phyloP scores from a whole-genome alignment of 2,797 vertebrate genomes.

The Gobionotothen gibberifrons region DNA sequence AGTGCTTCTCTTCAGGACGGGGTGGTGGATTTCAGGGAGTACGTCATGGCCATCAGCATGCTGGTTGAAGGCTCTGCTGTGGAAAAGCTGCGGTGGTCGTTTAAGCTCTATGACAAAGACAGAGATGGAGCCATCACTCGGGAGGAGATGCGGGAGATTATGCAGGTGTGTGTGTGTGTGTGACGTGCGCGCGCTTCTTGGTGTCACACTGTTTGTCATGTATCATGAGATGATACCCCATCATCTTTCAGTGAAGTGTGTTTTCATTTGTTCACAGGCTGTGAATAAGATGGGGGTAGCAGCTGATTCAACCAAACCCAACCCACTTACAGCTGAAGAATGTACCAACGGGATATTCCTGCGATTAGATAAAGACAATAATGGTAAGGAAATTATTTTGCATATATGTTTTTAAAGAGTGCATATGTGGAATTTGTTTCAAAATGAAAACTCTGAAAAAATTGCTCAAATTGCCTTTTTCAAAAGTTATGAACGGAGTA shows the following conservation, averaged over 20 bases:
- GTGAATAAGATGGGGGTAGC: conserved; percentile 83
- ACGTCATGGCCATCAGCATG: conserved; percentile 81
- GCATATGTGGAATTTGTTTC: background rate
- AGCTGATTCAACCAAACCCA: conserved; percentile 73
- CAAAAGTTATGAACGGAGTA: too few relatives aligned
- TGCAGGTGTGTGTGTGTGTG: conserved; percentile 64
- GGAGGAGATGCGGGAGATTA: conserved; percentile 83
- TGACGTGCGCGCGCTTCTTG: conserved; percentile 36
- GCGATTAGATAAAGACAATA: conserved; percentile 85
- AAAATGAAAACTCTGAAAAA: background rate
- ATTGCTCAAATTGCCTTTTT: background rate
- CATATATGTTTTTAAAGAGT: background rate
- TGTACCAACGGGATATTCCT: conserved; percentile 84
- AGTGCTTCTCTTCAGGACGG: conserved; percentile 64
- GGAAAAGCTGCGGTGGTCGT: conserved; percentile 84
- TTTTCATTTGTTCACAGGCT: conserved; percentile 66
- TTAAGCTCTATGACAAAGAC: conserved; percentile 83
- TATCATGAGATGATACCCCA: background rate
- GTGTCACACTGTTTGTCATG: background rate
- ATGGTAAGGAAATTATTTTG: conserved; percentile 69
- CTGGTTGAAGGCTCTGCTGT: conserved; percentile 72
- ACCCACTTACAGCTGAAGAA: conserved; percentile 80
- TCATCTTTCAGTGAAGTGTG: background rate
- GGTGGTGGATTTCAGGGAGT: conserved; percentile 82
- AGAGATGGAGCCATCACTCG: conserved; percentile 71